A percentile compares a stretch with the other conserved stretches of the same genome.
Conservation (phyloP, 2,113 vertebrate genomes). For the Bettongia penicillata region DNA sequence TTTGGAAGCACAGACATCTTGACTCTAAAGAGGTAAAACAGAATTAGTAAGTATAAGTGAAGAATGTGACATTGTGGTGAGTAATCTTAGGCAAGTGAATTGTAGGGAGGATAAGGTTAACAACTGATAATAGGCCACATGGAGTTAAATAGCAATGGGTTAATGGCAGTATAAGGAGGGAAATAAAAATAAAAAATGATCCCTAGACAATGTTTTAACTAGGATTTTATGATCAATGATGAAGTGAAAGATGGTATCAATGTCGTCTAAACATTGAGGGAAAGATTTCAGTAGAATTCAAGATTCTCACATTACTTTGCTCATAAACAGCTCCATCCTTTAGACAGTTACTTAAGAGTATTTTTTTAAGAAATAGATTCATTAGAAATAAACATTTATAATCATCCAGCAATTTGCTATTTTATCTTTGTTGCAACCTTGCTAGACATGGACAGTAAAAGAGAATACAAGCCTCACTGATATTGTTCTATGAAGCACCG, state of each 20-base stretch:
- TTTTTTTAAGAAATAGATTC: not conserved
- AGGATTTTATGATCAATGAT: not conserved
- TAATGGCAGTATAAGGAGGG: not conserved
- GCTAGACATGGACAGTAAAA: not conserved
- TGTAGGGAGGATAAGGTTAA: not conserved
- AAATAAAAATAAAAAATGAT: not conserved
- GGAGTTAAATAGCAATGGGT: not conserved
- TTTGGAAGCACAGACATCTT: not conserved
- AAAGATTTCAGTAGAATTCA: not conserved
- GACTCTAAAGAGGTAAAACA: not conserved
- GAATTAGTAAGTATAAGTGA: no score
- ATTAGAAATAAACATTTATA: not conserved
- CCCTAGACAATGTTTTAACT: not conserved
- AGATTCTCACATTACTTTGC: not conserved
- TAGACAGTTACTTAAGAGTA: not conserved
- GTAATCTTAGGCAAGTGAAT: no score
- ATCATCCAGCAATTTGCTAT: not conserved
- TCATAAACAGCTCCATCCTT: not conserved
- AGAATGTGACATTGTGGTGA: no score
- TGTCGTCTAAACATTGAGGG: not conserved
- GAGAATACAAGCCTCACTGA: not conserved
- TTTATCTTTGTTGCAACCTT: conserved; percentile 23
- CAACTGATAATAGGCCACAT: not conserved
- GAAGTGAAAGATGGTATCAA: not conserved
- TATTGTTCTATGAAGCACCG: not conserved